A percentile compares a stretch with the other conserved stretches of the same genome.
Evolutionary conservation across 2,797 vertebrate genomes (phyloP).

Genomic region (Huso huso): DNA sequence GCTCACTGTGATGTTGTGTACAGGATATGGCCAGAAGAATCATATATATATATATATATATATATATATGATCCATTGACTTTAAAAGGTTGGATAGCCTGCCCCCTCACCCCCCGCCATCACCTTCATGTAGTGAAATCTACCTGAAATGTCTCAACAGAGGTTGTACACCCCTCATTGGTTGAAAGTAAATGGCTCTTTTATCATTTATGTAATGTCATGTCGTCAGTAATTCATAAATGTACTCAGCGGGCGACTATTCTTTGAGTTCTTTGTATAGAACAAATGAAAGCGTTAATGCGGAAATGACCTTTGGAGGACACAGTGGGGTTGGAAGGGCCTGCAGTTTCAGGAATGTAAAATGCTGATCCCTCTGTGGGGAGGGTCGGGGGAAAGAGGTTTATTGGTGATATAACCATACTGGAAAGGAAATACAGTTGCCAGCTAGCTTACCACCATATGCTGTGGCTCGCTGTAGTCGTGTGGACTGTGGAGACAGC

Average conservation of each 20-base stretch:
- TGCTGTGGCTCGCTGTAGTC: slow-evolving; percentile 59
- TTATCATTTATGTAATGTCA: slow-evolving; percentile 19
- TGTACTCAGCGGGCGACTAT: slow-evolving; percentile 10
- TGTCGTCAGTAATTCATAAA: slow-evolving; percentile 12
- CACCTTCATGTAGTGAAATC: slow-evolving; percentile 4
- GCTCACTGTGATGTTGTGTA: slow-evolving; percentile 2
- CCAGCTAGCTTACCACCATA: slow-evolving; percentile 74
- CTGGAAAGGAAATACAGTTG: slow-evolving; percentile 64
- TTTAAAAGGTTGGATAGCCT: neutral
- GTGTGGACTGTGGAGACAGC: slow-evolving; percentile 59
- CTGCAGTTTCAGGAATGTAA: slow-evolving; percentile 31
- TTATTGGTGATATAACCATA: slow-evolving; percentile 48
- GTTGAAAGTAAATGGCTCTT: slow-evolving; percentile 20
- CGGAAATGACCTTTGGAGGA: slow-evolving; percentile 36
- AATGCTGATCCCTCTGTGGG: slow-evolving; percentile 41
- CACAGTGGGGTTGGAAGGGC: slow-evolving; percentile 24
- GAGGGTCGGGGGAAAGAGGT: slow-evolving; percentile 34
- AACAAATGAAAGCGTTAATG: slow-evolving; percentile 23
- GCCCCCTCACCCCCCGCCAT: slow-evolving; percentile 1
- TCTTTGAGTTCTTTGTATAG: slow-evolving; percentile 24
- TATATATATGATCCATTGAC: too few relatives aligned
- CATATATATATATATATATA: too few relatives aligned
- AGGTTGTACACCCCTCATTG: slow-evolving; percentile 2
- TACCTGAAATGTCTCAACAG: slow-evolving; percentile 8
- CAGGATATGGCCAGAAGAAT: slow-evolving; percentile 8